phyloP scores from a whole-genome alignment of 2,797 vertebrate genomes.

The Cottoperca gobio region DNA sequence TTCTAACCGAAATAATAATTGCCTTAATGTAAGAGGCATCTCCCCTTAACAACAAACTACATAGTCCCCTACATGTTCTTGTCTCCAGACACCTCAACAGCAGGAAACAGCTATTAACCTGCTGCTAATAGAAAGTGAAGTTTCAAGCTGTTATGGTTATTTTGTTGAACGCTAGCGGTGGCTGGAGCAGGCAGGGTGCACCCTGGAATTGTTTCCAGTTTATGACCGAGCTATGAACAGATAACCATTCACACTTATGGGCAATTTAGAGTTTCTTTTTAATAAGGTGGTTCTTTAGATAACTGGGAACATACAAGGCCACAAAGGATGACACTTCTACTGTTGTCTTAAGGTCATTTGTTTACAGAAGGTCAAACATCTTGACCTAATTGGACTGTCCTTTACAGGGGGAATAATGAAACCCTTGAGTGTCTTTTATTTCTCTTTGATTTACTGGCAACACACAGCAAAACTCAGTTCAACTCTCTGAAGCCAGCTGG shows the following conservation, averaged over 20 bases:
- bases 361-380: background rate
- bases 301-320: background rate
- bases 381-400: background rate
- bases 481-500: conserved; percentile 9
- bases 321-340: background rate
- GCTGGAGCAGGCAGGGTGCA: background rate
- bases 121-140: background rate
- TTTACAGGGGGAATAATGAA: background rate
- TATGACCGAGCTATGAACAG: background rate
- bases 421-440: conserved; percentile 4
- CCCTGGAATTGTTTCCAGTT: background rate
- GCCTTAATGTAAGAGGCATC: too few species aligned
- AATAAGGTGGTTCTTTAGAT: background rate
- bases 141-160: background rate
- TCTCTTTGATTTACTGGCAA: conserved; percentile 13
- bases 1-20: too few species aligned
- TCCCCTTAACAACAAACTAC: too few species aligned
- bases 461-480: background rate
- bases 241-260: background rate
- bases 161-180: background rate
- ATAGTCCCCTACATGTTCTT: too few species aligned
- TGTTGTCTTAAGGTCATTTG: background rate
- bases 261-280: background rate
- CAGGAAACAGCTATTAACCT: background rate
- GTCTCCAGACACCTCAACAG: background rate